These are phyloP conservation scores for Pelmatolapia mariae DNA, from an alignment of 2,113 vertebrate species.

Conservation along the genomic window DNA sequence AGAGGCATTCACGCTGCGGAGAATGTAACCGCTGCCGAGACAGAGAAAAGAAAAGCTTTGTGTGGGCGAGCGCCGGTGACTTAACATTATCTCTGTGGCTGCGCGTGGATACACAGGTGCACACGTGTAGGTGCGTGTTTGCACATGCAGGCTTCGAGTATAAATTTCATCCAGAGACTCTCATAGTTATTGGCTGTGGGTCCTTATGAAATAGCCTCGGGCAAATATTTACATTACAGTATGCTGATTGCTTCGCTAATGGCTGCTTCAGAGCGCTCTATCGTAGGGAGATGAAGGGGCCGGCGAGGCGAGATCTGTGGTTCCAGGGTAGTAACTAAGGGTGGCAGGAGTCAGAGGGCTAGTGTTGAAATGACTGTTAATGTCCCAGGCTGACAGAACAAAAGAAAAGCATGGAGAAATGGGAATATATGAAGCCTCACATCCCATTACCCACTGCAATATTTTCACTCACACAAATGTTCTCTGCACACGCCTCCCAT, in stretches of 20 bases:
- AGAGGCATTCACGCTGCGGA: neutral
- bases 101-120: neutral
- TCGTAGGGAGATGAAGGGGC: neutral
- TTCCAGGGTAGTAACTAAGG: constrained; percentile 32
- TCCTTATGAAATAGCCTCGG: neutral
- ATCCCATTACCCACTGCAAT: constrained; percentile 26
- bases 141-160: neutral
- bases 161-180: neutral
- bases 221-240: constrained; percentile 51
- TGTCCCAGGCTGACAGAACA: neutral
- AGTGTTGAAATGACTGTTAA: constrained; percentile 27
- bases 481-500: neutral
- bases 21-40: neutral
- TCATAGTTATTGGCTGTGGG: neutral
- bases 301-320: neutral
- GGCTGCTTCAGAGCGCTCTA: neutral
- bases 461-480: constrained; percentile 4
- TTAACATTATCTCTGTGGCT: neutral
- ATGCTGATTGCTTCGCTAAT: constrained; percentile 39
- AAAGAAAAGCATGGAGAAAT: neutral
- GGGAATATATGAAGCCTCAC: constrained; percentile 22
- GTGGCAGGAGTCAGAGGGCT: constrained; percentile 9
- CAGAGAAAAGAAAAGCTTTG: neutral
- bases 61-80: neutral
- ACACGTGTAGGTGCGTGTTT: neutral